Base-by-base conservation (phyloP, 1,140 invertebrate genomes). In the Drosophila baimaii region DNA sequence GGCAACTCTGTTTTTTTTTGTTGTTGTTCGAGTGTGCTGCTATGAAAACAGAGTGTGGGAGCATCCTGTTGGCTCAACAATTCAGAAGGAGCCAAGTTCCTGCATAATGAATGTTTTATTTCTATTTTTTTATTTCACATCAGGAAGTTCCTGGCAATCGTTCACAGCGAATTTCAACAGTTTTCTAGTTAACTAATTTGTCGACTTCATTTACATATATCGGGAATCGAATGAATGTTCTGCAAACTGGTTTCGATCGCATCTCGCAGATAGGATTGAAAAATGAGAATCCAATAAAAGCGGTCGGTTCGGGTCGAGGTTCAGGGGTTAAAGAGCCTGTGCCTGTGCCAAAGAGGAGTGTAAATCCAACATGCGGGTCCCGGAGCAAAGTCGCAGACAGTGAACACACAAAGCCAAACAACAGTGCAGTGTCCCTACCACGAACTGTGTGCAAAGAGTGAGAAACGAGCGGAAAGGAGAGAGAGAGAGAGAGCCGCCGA, bases 391-490 rank as follows among this genome's bases (percentile, higher is more conserved):
- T 65, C 27, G 55, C 82, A 76, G 69, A 56, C 76, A 83, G 59
- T 55, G 55, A 69, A 43, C 58, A 74, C 59, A 62, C 47, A 44
- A 29, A 65, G 63, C 64, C 47, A 65, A 23, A 37, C n/a, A 31
- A 56, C 68, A 71, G 83, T 88, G 80, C 83, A 88, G 73, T 84
- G 81, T 88, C 85, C 84, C 80, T 68, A 83, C 71, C 57, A 56
- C 71, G 77, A 61, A 80, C 83, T 54, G 65, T 56, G 19, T n/a
- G 4, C 2, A n/a, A 25, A 33, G 62, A 25, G 39, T 33, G 56
- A 29, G 29, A 15, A 41, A 31, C 19, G 25, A 52, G 17, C 51
- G 21, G 51, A 54, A 37, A 44, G 13, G 39, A 25, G 51, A 52
- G 44, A 51, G 29, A 29, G 29, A 29, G 29, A 29, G n/a, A n/a